Evolutionary conservation across 2,888 invertebrate genomes (phyloP).

Genomic region (Seladonia tumulorum): DNA sequence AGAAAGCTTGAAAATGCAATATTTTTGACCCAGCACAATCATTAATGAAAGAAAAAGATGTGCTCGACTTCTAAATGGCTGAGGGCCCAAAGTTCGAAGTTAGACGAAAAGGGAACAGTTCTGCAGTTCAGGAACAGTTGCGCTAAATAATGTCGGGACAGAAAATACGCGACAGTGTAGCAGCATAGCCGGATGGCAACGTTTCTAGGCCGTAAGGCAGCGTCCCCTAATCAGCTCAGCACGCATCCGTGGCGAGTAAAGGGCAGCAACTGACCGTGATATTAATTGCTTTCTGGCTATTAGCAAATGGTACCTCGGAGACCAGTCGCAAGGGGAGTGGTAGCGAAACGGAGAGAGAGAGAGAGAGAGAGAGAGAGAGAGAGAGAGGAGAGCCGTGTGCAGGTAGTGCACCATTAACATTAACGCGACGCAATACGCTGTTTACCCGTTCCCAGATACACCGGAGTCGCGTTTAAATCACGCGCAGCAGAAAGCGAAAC

Average conservation of each 20-base stretch:
- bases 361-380: not conserved
- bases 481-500: slow-evolving; percentile 14
- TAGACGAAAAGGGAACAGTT: not conserved
- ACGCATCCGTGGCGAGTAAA: slow-evolving; percentile 57
- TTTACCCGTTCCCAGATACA: not conserved
- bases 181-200: slow-evolving; percentile 6
- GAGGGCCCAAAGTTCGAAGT: not conserved
- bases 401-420: slow-evolving; percentile 71
- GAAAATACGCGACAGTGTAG: not conserved
- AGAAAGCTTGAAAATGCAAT: too few species aligned
- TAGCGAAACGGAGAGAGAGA: not conserved
- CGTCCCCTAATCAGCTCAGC: slow-evolving; percentile 28
- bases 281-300: slow-evolving; percentile 80
- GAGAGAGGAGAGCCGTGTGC: slow-evolving; percentile 2
- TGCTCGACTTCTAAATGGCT: too few species aligned
- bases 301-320: slow-evolving; percentile 75
- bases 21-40: too few species aligned
- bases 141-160: not conserved
- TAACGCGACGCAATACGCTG: slow-evolving; percentile 59
- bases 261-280: slow-evolving; percentile 74
- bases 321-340: slow-evolving; percentile 59
- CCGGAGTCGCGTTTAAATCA: slow-evolving; percentile 16
- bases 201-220: slow-evolving; percentile 6
- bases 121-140: too few species aligned
- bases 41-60: too few species aligned